Evolutionary conservation across 2,797 vertebrate species (phyloP).

Genomic region (Coilia nasus): DNA sequence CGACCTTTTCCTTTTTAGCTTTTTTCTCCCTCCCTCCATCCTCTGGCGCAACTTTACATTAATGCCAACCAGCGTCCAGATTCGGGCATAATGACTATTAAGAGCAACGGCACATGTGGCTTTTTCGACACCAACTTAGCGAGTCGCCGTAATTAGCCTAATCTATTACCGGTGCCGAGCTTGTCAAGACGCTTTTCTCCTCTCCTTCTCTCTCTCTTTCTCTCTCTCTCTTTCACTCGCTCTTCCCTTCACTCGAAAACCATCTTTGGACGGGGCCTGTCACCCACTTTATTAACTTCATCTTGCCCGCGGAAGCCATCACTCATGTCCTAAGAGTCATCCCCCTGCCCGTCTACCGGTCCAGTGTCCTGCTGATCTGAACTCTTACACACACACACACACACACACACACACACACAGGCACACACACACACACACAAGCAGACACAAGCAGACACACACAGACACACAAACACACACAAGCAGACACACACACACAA

Average conservation of each 20-base stretch:
- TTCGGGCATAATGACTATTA: constrained; percentile 69
- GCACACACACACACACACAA: neutral
- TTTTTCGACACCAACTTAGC: constrained; percentile 89
- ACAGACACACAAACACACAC: neutral
- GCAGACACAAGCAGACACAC: constrained; percentile 6
- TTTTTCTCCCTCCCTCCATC: constrained; percentile 49
- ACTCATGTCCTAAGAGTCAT: neutral
- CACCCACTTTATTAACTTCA: constrained; percentile 36
- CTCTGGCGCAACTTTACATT: constrained; percentile 93
- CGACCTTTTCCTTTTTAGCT: constrained; percentile 90
- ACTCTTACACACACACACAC: neutral
- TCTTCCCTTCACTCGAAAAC: constrained; percentile 66
- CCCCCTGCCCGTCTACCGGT: neutral
- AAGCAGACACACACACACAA: neutral
- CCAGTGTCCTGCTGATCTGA: neutral
- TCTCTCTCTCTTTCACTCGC: constrained; percentile 78
- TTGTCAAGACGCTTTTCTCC: constrained; percentile 79
- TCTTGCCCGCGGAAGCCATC: neutral
- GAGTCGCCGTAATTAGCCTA: constrained; percentile 92
- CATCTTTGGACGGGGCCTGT: constrained; percentile 47
- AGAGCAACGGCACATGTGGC: constrained; percentile 57
- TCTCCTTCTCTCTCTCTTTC: constrained; percentile 82
- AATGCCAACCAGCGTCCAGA: constrained; percentile 75
- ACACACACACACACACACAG: neutral
- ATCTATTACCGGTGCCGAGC: constrained; percentile 93